Evolutionary conservation across 2,113 vertebrate species (phyloP).

Genomic region (Erythrocercus mccallii): DNA sequence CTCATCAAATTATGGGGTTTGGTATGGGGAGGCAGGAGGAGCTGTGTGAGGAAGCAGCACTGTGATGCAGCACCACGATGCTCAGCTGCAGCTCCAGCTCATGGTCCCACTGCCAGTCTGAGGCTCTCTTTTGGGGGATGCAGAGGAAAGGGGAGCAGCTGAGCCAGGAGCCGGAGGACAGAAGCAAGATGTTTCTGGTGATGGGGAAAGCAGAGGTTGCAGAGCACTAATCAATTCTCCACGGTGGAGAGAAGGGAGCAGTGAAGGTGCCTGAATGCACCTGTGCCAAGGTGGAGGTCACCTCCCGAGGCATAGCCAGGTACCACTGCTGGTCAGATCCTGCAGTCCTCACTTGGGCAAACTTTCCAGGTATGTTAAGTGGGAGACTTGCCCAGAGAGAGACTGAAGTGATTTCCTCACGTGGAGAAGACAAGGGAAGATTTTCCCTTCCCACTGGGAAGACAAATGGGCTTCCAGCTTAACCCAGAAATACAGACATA

Average conservation of each 20-base stretch:
- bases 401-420: background rate
- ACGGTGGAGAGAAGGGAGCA: background rate
- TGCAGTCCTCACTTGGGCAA: background rate
- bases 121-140: background rate
- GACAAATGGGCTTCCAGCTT: background rate
- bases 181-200: background rate
- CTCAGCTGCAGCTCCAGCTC: background rate
- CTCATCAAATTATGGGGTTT: background rate
- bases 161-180: background rate
- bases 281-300: background rate
- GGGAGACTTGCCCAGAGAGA: background rate
- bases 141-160: background rate
- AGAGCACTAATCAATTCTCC: background rate
- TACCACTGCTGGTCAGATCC: background rate
- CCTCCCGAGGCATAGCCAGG: fast-evolving
- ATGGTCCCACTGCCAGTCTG: background rate
- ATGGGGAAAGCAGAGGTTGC: background rate
- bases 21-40: background rate
- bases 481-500: background rate
- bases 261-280: background rate
- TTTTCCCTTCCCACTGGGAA: background rate
- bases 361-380: background rate
- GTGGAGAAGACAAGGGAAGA: background rate
- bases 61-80: background rate
- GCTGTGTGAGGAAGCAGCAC: background rate